phyloP scores from a whole-genome alignment of 2,113 vertebrate genomes.

The Amblyornis subalaris region DNA sequence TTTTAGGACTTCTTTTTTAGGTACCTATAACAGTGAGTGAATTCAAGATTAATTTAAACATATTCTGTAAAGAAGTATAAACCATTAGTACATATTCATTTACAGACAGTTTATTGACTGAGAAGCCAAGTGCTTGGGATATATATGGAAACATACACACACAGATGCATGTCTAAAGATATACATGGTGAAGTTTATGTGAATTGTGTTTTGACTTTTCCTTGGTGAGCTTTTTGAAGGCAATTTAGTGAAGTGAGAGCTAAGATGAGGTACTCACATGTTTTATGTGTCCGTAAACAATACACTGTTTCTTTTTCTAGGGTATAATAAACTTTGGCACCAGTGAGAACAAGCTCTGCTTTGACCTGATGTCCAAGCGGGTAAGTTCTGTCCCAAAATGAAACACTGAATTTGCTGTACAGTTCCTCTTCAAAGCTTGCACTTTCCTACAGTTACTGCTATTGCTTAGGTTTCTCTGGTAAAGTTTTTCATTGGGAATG shows the following conservation, averaged over 20 bases:
- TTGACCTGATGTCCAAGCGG: conserved; percentile 83
- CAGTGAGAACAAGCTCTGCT: conserved; percentile 92
- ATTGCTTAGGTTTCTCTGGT: not conserved
- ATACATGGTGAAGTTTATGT: not conserved
- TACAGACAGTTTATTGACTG: not conserved
- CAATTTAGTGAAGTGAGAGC: not conserved
- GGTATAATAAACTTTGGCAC: conserved; percentile 88
- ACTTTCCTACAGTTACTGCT: not conserved
- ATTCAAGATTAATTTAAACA: not conserved
- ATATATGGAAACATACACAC: not conserved
- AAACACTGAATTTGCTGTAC: not conserved
- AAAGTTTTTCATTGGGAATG: not conserved
- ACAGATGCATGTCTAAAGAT: fast-evolving
- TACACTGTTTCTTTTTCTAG: conserved; percentile 56
- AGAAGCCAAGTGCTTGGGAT: not conserved
- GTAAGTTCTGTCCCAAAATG: conserved; percentile 65
- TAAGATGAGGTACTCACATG: not conserved
- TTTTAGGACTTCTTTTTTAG: not conserved
- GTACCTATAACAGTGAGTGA: not conserved
- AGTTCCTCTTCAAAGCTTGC: not conserved
- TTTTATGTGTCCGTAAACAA: not conserved
- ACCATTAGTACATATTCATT: not conserved
- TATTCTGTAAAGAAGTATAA: not conserved
- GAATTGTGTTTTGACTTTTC: not conserved
- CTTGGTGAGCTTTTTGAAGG: not conserved